A percentile compares a stretch with the other conserved stretches of the same genome.
Evolutionary conservation across 2,888 invertebrate genomes (phyloP).

Genomic region (Mechanitis messenoides): DNA sequence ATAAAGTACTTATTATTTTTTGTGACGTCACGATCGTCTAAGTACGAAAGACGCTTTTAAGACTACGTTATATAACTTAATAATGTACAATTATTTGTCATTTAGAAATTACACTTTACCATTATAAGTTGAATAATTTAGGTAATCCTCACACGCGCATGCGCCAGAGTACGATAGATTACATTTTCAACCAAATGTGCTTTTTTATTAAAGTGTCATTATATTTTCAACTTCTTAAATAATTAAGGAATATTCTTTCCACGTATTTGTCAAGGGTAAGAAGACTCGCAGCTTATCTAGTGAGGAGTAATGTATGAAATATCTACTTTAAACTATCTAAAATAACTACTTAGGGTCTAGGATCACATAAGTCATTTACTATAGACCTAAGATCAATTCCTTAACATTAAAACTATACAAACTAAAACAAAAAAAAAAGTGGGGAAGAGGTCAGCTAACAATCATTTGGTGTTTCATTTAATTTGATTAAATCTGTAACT

Average conservation of each 20-base stretch:
- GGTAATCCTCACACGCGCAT: constrained; percentile 4
- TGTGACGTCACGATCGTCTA: not conserved
- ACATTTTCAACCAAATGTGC: not conserved
- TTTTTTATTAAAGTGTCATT: too few species aligned
- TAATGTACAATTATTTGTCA: constrained; percentile 27
- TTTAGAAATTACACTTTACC: constrained; percentile 72
- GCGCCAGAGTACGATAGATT: not conserved
- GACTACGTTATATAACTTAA: constrained; percentile 14
- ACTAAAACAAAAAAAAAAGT: constrained; percentile 1
- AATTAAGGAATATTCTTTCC: too few species aligned
- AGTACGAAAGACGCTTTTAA: constrained; percentile 15
- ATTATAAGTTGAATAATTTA: constrained; percentile 21
- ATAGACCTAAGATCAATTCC: constrained; percentile 64
- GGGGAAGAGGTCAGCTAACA: not conserved
- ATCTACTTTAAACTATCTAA: constrained; percentile 15
- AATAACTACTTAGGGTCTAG: constrained; percentile 32
- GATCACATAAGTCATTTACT: constrained; percentile 69
- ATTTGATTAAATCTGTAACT: too few species aligned
- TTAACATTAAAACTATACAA: constrained; percentile 43
- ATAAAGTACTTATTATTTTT: too few species aligned
- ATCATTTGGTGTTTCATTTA: too few species aligned
- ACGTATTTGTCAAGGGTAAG: too few species aligned
- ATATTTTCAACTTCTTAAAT: too few species aligned
- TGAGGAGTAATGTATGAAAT: not conserved
- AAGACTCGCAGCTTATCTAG: too few species aligned